phyloP scores from a whole-genome alignment of 2,113 vertebrate species.

The Azemiops feae region DNA sequence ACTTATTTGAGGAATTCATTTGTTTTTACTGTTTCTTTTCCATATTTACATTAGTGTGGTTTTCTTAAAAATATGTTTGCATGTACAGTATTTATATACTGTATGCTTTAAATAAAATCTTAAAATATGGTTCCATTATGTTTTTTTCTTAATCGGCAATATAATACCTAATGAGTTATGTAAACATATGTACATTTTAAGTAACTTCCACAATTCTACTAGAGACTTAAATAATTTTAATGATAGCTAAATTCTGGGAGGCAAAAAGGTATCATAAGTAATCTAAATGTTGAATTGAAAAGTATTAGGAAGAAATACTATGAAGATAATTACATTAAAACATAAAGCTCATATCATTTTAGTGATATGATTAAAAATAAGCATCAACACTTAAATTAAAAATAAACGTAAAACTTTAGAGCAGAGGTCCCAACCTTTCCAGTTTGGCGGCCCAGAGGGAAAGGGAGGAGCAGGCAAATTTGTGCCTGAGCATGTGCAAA shows the following conservation, averaged over 20 bases:
- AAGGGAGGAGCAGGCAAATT: too few relatives aligned
- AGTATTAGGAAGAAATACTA: conserved; percentile 6
- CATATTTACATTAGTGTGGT: neutral
- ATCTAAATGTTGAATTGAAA: neutral
- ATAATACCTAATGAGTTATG: neutral
- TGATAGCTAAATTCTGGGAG: neutral
- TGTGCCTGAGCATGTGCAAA: too few relatives aligned
- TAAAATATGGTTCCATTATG: neutral
- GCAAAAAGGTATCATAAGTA: neutral
- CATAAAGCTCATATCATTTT: neutral
- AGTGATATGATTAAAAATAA: neutral
- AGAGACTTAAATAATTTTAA: neutral
- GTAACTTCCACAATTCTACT: neutral
- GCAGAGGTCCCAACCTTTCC: too few relatives aligned
- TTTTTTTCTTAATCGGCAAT: neutral
- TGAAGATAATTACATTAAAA: neutral
- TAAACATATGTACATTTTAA: neutral
- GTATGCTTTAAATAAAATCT: neutral
- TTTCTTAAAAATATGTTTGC: neutral
- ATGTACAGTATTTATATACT: neutral
- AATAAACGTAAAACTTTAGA: neutral
- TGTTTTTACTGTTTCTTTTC: neutral
- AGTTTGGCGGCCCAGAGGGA: too few relatives aligned
- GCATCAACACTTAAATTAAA: neutral
- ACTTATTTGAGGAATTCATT: neutral